Evolutionary conservation across 1,140 invertebrate species (phyloP).

Genomic region (Megalopta genalis): DNA sequence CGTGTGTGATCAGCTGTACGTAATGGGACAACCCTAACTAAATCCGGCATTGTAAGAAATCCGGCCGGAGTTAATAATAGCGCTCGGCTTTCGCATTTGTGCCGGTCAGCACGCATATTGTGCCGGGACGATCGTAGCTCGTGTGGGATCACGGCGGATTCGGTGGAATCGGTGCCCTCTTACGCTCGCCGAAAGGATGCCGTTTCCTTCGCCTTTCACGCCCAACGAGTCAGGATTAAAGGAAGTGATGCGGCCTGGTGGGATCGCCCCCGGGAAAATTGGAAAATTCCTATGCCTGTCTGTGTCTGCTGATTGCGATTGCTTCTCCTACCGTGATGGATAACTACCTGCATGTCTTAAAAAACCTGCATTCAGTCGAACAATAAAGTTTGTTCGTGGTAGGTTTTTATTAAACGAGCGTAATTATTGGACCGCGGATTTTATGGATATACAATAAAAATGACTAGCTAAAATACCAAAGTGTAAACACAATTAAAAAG

Average conservation of each 20-base stretch:
- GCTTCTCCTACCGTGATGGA: neutral
- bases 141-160: conserved; percentile 50
- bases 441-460: no score
- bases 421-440: no score
- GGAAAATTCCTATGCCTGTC: neutral
- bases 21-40: conserved; percentile 70
- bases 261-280: neutral
- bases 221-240: conserved; percentile 17
- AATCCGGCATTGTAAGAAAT: conserved; percentile 73
- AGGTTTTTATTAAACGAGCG: no score
- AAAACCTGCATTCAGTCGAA: no score
- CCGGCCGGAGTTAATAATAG: conserved; percentile 77
- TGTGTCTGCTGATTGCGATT: neutral
- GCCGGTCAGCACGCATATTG: conserved; percentile 63
- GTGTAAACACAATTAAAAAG: no score
- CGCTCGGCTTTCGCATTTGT: conserved; percentile 74
- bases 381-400: no score
- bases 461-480: no score
- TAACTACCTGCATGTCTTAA: neutral
- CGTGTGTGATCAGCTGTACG: conserved; percentile 70
- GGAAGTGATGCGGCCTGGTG: neutral
- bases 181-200: conserved; percentile 31
- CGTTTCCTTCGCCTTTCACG: conserved; percentile 34
- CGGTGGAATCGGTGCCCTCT: conserved; percentile 46
- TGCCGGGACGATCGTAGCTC: conserved; percentile 56